Conservation (phyloP, 2,113 vertebrate genomes). For the Podarcis cretensis region DNA sequence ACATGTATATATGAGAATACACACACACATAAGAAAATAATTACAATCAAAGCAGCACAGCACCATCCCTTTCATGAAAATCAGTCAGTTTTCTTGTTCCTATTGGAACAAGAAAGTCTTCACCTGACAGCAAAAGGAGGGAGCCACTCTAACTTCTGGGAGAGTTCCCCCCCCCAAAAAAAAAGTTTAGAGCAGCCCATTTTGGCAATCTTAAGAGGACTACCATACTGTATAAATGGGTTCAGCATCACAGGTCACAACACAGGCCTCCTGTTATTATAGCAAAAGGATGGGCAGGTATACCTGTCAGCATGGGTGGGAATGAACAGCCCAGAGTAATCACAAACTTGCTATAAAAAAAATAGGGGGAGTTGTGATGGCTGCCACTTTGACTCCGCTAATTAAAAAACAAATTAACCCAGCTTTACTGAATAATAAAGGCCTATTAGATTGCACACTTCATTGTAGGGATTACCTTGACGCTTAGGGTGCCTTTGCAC, state of each 20-base stretch:
- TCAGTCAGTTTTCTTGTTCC: too few relatives aligned
- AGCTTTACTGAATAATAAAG: background rate
- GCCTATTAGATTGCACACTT: background rate
- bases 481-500: background rate
- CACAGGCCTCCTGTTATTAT: background rate
- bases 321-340: background rate
- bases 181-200: too few relatives aligned
- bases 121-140: too few relatives aligned
- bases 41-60: too few relatives aligned
- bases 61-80: too few relatives aligned
- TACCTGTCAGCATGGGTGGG: background rate
- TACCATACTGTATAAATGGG: background rate
- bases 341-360: background rate
- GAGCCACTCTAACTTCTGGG: too few relatives aligned
- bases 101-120: too few relatives aligned
- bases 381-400: background rate
- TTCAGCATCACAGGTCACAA: background rate
- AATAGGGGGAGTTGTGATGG: background rate
- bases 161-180: too few relatives aligned
- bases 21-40: too few relatives aligned
- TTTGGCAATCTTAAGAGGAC: too few relatives aligned
- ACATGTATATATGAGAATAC: too few relatives aligned
- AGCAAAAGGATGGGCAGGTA: background rate
- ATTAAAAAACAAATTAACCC: constrained; percentile 9
- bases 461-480: background rate